phyloP scores from a whole-genome alignment of 2,797 vertebrate species.

The Tamandua tetradactyla region DNA sequence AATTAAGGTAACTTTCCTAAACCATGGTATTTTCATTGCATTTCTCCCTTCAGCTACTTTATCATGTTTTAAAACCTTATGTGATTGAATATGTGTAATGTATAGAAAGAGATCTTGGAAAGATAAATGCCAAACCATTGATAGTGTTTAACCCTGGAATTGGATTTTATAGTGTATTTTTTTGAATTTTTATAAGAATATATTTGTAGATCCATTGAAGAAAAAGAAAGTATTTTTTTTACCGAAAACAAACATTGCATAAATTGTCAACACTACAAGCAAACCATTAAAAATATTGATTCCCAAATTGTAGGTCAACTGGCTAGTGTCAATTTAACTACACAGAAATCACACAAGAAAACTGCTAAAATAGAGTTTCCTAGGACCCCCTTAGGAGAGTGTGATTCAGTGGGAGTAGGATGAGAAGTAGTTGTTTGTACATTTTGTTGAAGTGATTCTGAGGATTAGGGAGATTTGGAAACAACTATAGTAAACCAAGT shows the following conservation, averaged over 20 bases:
- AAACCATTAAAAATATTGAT: slow-evolving; percentile 1
- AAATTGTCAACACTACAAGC: background rate
- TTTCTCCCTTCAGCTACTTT: slow-evolving; percentile 13
- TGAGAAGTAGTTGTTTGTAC: background rate
- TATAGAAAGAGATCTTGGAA: background rate
- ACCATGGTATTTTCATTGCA: background rate
- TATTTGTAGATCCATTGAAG: background rate
- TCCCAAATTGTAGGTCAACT: background rate
- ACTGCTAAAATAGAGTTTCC: background rate
- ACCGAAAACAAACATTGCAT: background rate
- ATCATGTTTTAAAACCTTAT: background rate
- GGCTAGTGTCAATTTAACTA: background rate
- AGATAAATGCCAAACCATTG: background rate
- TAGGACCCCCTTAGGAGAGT: background rate
- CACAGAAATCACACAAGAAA: background rate
- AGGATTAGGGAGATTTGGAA: background rate
- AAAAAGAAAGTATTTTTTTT: slow-evolving; percentile 24
- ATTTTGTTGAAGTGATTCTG: background rate
- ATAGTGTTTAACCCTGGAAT: background rate
- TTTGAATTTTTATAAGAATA: background rate
- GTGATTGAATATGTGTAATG: background rate
- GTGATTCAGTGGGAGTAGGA: background rate
- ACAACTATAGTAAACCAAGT: background rate
- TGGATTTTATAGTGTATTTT: background rate
- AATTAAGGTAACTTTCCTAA: background rate